These are phyloP conservation scores for Rattus rattus DNA, from an alignment of 2,113 vertebrate genomes.

Conservation along the genomic window DNA sequence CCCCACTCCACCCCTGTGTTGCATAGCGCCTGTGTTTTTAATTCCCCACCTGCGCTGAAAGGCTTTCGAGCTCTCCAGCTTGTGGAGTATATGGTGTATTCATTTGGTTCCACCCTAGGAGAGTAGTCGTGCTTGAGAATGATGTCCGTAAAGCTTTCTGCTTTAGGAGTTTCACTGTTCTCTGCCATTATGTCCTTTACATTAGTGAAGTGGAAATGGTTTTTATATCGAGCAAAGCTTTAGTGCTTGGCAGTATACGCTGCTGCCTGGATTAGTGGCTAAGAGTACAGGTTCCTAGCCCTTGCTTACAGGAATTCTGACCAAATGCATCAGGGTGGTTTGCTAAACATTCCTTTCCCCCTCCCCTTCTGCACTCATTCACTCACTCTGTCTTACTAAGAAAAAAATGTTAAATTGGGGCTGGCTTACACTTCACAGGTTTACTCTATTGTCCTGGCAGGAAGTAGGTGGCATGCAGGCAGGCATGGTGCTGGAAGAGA, in stretches of 20 bases:
- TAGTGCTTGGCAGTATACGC: background rate
- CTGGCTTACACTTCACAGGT: background rate
- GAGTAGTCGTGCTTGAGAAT: background rate
- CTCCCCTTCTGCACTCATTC: background rate
- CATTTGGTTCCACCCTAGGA: background rate
- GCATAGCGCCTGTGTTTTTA: background rate
- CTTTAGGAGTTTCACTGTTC: background rate
- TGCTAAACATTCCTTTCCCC: background rate
- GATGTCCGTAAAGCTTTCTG: background rate
- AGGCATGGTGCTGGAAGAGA: background rate
- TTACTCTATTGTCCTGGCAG: background rate
- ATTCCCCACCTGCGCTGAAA: background rate
- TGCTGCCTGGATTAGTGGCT: background rate
- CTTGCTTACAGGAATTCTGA: background rate
- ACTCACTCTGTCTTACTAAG: background rate
- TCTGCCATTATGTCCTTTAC: background rate
- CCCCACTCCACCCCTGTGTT: background rate
- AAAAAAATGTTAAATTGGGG: background rate
- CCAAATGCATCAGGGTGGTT: background rate
- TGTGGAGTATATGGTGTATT: background rate
- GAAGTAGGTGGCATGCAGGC: background rate
- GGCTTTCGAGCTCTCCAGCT: background rate
- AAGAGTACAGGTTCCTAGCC: background rate
- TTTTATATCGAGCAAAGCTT: background rate
- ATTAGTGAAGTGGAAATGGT: background rate